Conservation (phyloP, 2,888 invertebrate species). For the Plagodis dolabraria region DNA sequence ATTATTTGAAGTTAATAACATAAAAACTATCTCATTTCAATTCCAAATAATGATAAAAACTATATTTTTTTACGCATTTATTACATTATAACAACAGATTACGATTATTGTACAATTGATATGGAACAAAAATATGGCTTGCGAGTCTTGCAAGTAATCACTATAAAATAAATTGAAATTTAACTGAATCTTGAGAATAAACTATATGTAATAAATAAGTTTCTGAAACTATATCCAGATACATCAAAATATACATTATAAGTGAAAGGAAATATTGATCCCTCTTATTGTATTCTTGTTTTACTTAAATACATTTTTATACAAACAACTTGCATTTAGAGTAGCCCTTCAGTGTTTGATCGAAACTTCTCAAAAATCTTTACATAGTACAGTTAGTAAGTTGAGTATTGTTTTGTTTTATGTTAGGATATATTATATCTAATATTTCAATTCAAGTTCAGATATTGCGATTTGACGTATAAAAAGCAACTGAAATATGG, state of each 20-base stretch:
- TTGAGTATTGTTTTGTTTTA: conserved; percentile 48
- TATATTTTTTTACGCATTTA: conserved; percentile 7
- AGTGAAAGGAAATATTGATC: conserved; percentile 19
- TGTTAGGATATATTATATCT: conserved; percentile 23
- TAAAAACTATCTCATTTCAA: conserved; percentile 26
- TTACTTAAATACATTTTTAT: conserved; percentile 5
- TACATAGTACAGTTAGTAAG: conserved; percentile 42
- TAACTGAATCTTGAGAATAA: neutral
- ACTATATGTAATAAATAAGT: conserved; percentile 12
- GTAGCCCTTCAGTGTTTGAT: conserved; percentile 26
- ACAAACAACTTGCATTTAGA: conserved; percentile 7
- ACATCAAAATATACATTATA: conserved; percentile 16
- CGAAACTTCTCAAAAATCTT: conserved; percentile 24
- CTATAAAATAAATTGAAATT: neutral
- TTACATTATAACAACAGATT: conserved; percentile 20
- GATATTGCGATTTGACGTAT: neutral
- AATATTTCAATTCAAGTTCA: conserved; percentile 12
- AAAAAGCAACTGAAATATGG: neutral
- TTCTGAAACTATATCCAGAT: conserved; percentile 2
- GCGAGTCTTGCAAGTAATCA: conserved; percentile 35
- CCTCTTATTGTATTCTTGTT: conserved; percentile 12
- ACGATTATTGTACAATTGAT: conserved; percentile 58
- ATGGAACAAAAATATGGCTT: conserved; percentile 76
- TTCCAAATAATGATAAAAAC: no score
- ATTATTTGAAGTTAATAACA: conserved; percentile 28